phyloP scores from a whole-genome alignment of 2,113 vertebrate genomes.

The Nibea albiflora region DNA sequence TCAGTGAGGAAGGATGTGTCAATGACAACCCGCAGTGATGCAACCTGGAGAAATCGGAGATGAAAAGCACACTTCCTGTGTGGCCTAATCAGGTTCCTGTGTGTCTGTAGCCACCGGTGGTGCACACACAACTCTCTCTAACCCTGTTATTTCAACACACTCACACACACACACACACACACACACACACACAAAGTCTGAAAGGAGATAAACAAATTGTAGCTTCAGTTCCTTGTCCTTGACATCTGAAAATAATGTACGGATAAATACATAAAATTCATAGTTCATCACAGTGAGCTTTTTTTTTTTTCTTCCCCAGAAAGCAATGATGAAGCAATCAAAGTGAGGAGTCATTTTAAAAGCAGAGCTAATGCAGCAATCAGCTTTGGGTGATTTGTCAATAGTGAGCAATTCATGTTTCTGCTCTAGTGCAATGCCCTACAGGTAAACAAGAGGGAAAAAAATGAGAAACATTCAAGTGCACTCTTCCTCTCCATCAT shows the following conservation, averaged over 20 bases:
- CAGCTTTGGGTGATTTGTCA: conserved; percentile 70
- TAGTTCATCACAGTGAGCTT: conserved; percentile 30
- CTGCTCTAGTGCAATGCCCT: conserved; percentile 63
- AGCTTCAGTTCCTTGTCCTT: conserved; percentile 27
- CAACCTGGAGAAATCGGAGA: conserved; percentile 79
- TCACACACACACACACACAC: background rate
- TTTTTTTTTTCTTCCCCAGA: background rate
- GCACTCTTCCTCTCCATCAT: conserved; percentile 57
- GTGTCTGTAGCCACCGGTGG: conserved; percentile 51
- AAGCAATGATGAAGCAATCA: conserved; percentile 58
- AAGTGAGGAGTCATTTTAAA: conserved; percentile 57
- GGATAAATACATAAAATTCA: conserved; percentile 39
- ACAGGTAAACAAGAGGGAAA: conserved; percentile 74
- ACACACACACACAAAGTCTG: background rate
- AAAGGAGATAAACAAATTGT: conserved; percentile 34
- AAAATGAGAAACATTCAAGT: conserved; percentile 65
- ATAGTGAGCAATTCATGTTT: conserved; percentile 56
- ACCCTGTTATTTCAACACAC: conserved; percentile 49
- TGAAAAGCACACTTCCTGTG: conserved; percentile 74
- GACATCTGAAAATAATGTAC: conserved; percentile 32
- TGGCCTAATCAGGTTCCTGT: conserved; percentile 72
- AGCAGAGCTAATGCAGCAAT: conserved; percentile 64
- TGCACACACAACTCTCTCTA: conserved; percentile 35
- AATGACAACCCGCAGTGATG: conserved; percentile 76
- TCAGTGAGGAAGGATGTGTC: conserved; percentile 67